phyloP scores from a whole-genome alignment of 2,888 invertebrate species.

The Emmelina monodactyla region DNA sequence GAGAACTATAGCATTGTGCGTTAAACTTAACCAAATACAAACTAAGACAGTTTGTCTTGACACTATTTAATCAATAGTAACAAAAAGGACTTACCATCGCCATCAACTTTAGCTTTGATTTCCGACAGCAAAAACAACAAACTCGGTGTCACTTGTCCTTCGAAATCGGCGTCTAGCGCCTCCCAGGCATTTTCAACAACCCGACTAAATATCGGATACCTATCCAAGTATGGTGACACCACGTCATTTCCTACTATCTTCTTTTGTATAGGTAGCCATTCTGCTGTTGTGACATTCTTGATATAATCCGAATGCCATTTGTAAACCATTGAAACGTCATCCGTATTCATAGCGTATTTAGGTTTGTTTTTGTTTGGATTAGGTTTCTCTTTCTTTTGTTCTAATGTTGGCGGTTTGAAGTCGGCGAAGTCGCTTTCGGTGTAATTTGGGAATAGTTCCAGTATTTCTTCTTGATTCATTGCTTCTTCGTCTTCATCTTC shows the following conservation, averaged over 20 bases:
- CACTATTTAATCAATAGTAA: not conserved
- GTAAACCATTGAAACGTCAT: constrained; percentile 68
- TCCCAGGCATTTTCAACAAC: constrained; percentile 59
- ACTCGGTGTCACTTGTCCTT: constrained; percentile 61
- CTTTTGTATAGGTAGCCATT: constrained; percentile 65
- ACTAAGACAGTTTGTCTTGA: too few relatives aligned
- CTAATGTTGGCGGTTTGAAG: constrained; percentile 60
- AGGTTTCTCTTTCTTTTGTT: constrained; percentile 40
- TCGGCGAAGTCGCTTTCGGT: constrained; percentile 75
- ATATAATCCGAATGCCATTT: constrained; percentile 69
- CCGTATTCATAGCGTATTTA: constrained; percentile 41
- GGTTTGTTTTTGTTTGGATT: constrained; percentile 23
- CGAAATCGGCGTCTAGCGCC: constrained; percentile 60
- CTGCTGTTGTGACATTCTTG: constrained; percentile 61
- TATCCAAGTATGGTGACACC: constrained; percentile 57
- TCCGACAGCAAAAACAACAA: constrained; percentile 65
- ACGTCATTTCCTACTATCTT: constrained; percentile 47
- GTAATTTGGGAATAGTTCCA: constrained; percentile 74
- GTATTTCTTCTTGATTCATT: constrained; percentile 69
- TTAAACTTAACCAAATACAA: too few relatives aligned
- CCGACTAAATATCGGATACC: constrained; percentile 67
- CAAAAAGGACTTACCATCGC: constrained; percentile 30
- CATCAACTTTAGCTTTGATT: constrained; percentile 55
- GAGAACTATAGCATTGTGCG: too few relatives aligned
- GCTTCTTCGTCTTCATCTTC: constrained; percentile 75